These are phyloP conservation scores for Drosophila mimetica DNA, from an alignment of 2,888 invertebrate species.

Conservation along the genomic window DNA sequence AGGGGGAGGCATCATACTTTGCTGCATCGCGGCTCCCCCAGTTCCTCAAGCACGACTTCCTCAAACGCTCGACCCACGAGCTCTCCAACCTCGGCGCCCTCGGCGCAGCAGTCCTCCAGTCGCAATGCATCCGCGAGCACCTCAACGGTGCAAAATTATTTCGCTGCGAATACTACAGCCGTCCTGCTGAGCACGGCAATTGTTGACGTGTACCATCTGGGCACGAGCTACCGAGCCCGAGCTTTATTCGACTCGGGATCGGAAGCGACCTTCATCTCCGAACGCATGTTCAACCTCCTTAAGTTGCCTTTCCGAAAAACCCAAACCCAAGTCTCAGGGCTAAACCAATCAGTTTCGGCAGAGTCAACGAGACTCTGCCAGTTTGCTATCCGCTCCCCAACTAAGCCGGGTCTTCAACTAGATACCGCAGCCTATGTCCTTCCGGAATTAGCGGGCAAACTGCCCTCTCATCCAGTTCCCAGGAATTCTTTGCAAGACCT, in stretches of 20 bases:
- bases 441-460: background rate
- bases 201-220: background rate
- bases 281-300: background rate
- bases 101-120: no score
- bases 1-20: no score
- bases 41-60: no score
- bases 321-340: background rate
- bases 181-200: no score
- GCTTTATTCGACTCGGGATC: background rate
- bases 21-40: no score
- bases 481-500: background rate
- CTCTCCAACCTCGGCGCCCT: no score
- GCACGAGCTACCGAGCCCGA: background rate
- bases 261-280: background rate
- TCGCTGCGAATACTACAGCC: no score
- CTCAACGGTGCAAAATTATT: background rate
- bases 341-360: background rate
- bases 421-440: background rate
- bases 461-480: background rate
- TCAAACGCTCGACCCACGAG: background rate
- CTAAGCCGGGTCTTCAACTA: background rate
- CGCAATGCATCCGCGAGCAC: slow-evolving; percentile 1
- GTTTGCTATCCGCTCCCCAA: background rate
- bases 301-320: background rate
- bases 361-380: background rate